Percentiles rank a stretch among this genome's conserved stretches.
Conservation (phyloP, 1,140 invertebrate genomes). For the Eriosoma lanigerum region DNA sequence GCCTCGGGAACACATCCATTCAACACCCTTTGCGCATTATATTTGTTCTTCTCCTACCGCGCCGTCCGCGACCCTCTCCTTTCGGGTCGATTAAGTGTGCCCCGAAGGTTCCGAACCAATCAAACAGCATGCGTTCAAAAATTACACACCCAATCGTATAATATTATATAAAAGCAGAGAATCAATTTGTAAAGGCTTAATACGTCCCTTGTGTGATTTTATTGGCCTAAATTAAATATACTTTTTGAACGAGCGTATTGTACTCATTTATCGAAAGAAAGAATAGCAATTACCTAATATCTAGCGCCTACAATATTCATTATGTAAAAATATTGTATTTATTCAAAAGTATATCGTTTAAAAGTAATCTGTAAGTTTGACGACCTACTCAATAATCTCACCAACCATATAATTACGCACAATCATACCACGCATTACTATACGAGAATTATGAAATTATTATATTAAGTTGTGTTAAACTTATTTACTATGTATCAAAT, state of each 20-base stretch:
- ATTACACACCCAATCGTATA: slow-evolving; percentile 43
- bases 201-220: slow-evolving; percentile 37
- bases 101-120: slow-evolving; percentile 47
- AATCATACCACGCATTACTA: too few species aligned
- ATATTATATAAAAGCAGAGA: neutral
- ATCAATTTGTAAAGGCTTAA: slow-evolving; percentile 45
- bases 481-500: too few species aligned
- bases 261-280: neutral
- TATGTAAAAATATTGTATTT: too few species aligned
- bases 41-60: slow-evolving; percentile 29
- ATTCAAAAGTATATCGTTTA: too few species aligned
- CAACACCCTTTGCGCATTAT: slow-evolving; percentile 43
- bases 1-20: slow-evolving; percentile 47
- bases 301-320: too few species aligned
- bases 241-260: slow-evolving; percentile 5
- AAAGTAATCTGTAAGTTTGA: too few species aligned
- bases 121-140: slow-evolving; percentile 47
- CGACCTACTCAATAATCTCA: too few species aligned
- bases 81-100: slow-evolving; percentile 46
- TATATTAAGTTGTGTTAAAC: too few species aligned
- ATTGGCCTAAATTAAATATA: slow-evolving; percentile 31
- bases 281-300: neutral
- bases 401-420: too few species aligned
- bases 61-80: slow-evolving; percentile 6
- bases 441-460: too few species aligned